A percentile compares a stretch with the other conserved stretches of the same genome.
These are phyloP conservation scores for Cantharis flavilabris DNA, from an alignment of 2,888 invertebrate genomes.

Conservation along the genomic window DNA sequence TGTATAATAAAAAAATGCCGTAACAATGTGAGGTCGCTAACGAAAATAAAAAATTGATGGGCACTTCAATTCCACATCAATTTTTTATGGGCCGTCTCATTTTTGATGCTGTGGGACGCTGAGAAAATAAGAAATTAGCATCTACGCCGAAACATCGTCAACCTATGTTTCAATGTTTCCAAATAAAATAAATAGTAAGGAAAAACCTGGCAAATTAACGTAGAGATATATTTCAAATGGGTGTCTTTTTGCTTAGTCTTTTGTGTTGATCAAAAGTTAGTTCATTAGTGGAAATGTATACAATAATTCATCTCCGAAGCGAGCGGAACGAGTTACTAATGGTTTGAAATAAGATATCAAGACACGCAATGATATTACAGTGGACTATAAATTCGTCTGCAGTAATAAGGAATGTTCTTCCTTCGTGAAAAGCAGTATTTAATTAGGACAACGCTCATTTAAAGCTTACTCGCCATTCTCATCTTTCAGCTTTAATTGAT, in stretches of 20 bases:
- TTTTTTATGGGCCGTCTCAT: neutral
- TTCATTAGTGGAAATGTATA: constrained; percentile 56
- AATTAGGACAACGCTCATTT: constrained; percentile 43
- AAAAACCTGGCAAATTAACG: neutral
- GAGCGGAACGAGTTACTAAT: constrained; percentile 52
- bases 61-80: neutral
- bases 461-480: constrained; percentile 29
- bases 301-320: constrained; percentile 52
- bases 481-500: neutral
- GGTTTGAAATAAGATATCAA: constrained; percentile 58
- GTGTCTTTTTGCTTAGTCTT: constrained; percentile 33
- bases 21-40: neutral
- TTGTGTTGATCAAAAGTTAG: constrained; percentile 53
- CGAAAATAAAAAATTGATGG: neutral
- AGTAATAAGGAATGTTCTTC: constrained; percentile 48
- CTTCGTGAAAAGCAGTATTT: constrained; percentile 42
- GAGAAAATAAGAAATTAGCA: neutral
- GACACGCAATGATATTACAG: constrained; percentile 55
- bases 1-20: neutral
- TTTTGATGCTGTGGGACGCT: neutral
- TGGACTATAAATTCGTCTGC: constrained; percentile 50
- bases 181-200: neutral
- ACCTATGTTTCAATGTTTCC: neutral
- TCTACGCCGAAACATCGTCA: neutral
- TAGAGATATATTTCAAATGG: constrained; percentile 16